Conservation (phyloP, 2,797 vertebrate species). For the Gadopsis bispinosus region DNA sequence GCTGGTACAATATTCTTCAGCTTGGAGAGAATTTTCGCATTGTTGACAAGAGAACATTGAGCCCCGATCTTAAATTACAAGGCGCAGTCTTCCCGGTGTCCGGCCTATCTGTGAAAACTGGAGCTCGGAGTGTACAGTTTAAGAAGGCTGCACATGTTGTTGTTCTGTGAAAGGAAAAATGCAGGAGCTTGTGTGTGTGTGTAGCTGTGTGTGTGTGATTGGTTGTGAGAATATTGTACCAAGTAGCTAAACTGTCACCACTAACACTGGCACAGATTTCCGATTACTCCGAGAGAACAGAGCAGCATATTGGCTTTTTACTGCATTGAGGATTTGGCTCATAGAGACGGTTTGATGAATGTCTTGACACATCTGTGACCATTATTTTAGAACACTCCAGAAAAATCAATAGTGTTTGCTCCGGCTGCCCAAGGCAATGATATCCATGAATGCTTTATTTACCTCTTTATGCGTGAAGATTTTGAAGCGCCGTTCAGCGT, state of each 20-base stretch:
- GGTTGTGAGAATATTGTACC: conserved; percentile 52
- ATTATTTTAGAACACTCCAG: conserved; percentile 79
- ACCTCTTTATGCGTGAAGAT: conserved; percentile 77
- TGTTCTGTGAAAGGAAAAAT: conserved; percentile 31
- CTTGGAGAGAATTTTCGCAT: conserved; percentile 29
- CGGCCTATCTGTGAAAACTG: conserved; percentile 8
- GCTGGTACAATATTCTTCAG: conserved; percentile 39
- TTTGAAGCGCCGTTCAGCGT: conserved; percentile 62
- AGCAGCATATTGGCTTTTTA: conserved; percentile 70
- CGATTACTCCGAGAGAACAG: conserved; percentile 63
- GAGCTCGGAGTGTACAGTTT: conserved; percentile 30
- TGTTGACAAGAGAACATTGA: conserved; percentile 34
- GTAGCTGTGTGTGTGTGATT: conserved; percentile 28
- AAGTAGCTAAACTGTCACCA: conserved; percentile 62
- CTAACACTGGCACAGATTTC: conserved; percentile 69
- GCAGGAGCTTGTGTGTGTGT: conserved; percentile 13
- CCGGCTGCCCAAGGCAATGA: conserved; percentile 74
- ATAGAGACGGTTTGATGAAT: conserved; percentile 78
- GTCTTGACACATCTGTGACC: conserved; percentile 81
- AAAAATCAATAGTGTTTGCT: conserved; percentile 83
- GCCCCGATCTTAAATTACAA: conserved; percentile 46
- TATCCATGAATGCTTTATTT: conserved; percentile 81
- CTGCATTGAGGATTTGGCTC: conserved; percentile 69
- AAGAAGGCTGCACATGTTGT: conserved; percentile 32
- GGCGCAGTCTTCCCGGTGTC: conserved; percentile 4